Base-by-base conservation (phyloP, 1,140 invertebrate species). In the Leptonema lineaticorne region DNA sequence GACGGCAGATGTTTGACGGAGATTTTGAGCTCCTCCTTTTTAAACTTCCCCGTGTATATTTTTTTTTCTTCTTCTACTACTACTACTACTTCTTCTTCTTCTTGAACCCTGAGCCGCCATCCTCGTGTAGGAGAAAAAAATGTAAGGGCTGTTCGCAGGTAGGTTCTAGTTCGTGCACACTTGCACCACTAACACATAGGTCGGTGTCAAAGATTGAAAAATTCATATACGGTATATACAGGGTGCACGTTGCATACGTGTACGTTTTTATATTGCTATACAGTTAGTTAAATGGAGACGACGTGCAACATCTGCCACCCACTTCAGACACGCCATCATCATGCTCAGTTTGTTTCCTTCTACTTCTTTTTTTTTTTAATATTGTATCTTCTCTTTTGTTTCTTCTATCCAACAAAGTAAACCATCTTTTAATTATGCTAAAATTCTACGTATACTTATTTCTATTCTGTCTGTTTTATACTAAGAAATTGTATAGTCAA, bases 271-370 rank as follows among this genome's bases (percentile, higher is more conserved):
- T n/a, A n/a, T n/a, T n/a, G n/a, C n/a, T n/a, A n/a, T n/a, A n/a
- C n/a, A n/a, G n/a, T n/a, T n/a, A n/a, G 50, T 26, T 53, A 4
- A 37, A 59, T 11, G 16, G 27, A 59, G 28, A 22, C 27, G 30
- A 33, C 59, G 59, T 63, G 33, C 59, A 63, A 63, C 59, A 63
- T 63, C 59, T 63, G 59, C 37, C 59, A 26, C 59, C 59, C 59
- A n/a, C 18, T 48, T 41, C 37, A 41, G 37, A 41, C 37, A 41
- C 37, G 37, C 37, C 37, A 41, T 41, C 37, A 9, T 4, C 37
- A 41, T n/a, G n/a, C n/a, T n/a, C n/a, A n/a, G n/a, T n/a, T n/a
- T n/a, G n/a, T n/a, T n/a, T n/a, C n/a, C n/a, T n/a, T n/a, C n/a
- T n/a, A n/a, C n/a, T n/a, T n/a, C n/a, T n/a, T n/a, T n/a, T n/a